Percentiles rank a stretch among this genome's conserved stretches.
Conservation (phyloP, 2,797 vertebrate species). For the Chiloscyllium punctatum region DNA sequence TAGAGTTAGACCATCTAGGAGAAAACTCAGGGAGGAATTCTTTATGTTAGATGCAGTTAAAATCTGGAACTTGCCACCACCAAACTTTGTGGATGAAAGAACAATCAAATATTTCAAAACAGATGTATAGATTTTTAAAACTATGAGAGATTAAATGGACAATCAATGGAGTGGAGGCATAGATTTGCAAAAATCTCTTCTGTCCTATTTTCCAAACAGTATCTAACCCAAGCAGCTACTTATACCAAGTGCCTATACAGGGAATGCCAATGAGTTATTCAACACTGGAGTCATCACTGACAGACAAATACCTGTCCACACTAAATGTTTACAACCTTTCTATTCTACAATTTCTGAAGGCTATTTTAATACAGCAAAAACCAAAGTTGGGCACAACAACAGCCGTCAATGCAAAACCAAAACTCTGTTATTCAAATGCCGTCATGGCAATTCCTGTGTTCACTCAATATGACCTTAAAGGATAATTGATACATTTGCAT, state of each 20-base stretch:
- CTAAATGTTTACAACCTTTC: background rate
- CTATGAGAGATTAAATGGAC: background rate
- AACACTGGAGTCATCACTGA: background rate
- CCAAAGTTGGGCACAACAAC: background rate
- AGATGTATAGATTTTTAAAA: background rate
- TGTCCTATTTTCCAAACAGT: background rate
- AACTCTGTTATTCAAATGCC: background rate
- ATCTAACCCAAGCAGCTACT: background rate
- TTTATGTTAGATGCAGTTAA: background rate
- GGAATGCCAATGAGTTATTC: background rate
- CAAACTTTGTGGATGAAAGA: background rate
- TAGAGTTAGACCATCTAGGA: background rate
- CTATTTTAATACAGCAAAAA: background rate
- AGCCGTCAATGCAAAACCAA: background rate
- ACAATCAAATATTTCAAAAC: background rate
- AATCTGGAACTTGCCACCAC: background rate
- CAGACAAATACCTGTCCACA: background rate
- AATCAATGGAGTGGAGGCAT: background rate
- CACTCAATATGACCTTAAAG: background rate
- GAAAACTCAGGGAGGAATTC: background rate
- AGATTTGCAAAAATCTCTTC: background rate
- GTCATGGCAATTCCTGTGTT: background rate
- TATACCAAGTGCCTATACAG: background rate
- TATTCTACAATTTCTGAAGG: background rate
- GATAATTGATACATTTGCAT: background rate